phyloP scores from a whole-genome alignment of 2,888 invertebrate species.

The Spatulosminthurus flaviceps region DNA sequence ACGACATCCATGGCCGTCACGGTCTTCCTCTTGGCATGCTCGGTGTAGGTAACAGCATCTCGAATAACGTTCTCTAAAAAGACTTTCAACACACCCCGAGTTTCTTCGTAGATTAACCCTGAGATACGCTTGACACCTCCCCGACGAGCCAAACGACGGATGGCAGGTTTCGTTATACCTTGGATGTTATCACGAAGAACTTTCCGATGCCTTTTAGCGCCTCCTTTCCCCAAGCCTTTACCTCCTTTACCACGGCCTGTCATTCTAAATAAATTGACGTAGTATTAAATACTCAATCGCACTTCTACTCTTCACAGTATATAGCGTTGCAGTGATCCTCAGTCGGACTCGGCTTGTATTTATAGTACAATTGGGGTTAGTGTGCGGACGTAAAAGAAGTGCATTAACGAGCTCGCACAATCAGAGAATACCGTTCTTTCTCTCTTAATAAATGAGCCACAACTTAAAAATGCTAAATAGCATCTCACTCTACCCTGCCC shows the following conservation, averaged over 20 bases:
- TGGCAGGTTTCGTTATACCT: conserved; percentile 34
- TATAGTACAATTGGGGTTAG: neutral
- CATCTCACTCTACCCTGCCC: too few relatives aligned
- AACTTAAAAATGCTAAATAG: too few relatives aligned
- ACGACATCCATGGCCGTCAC: conserved; percentile 90
- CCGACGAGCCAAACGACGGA: conserved; percentile 26
- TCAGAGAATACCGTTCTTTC: too few relatives aligned
- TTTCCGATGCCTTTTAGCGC: conserved; percentile 70
- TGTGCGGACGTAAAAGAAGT: conserved; percentile 14
- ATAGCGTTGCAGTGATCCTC: neutral
- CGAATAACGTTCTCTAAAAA: conserved; percentile 85
- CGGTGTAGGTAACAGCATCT: conserved; percentile 86
- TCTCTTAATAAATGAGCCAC: too few relatives aligned
- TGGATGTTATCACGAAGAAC: conserved; percentile 67
- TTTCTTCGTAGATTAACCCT: conserved; percentile 82
- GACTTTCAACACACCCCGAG: conserved; percentile 79
- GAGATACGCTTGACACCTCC: conserved; percentile 70
- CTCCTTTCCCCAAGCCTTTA: conserved; percentile 69
- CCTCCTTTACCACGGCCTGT: conserved; percentile 68
- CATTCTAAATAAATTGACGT: conserved; percentile 63
- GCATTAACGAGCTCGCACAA: too few relatives aligned
- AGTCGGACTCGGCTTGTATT: neutral
- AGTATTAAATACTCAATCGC: too few relatives aligned
- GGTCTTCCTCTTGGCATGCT: conserved; percentile 87
- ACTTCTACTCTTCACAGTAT: too few relatives aligned